Conservation (phyloP, 2,797 vertebrate genomes). For the Clarias laeviceps region DNA sequence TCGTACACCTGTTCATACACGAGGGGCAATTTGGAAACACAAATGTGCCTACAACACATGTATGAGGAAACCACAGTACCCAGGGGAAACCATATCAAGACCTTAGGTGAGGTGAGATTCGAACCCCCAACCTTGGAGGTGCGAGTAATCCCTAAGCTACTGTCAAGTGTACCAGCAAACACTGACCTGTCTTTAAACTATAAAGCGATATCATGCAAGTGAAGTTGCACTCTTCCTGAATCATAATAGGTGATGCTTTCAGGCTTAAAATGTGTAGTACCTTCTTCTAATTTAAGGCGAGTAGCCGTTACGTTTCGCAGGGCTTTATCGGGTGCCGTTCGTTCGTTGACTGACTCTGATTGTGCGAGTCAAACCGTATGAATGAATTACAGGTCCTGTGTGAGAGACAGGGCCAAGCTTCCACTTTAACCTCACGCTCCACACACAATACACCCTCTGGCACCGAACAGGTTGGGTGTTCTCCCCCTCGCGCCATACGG, state of each 20-base stretch:
- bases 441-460: conserved; percentile 80
- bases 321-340: not conserved
- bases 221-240: not conserved
- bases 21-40: no score
- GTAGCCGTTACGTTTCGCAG: not conserved
- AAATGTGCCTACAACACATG: no score
- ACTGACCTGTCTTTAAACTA: not conserved
- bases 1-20: no score
- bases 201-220: no score
- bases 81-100: no score
- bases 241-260: not conserved
- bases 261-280: not conserved
- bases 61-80: no score
- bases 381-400: conserved; percentile 52
- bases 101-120: no score
- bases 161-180: not conserved
- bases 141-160: no score
- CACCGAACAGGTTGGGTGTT: conserved; percentile 68
- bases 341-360: conserved; percentile 41
- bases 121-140: no score
- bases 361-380: conserved; percentile 42
- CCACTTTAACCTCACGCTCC: conserved; percentile 82
- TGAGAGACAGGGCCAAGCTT: conserved; percentile 67
- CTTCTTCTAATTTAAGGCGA: not conserved
- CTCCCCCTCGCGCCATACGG: conserved; percentile 62